A percentile compares a stretch with the other conserved stretches of the same genome.
These are phyloP conservation scores for Hyperoplus immaculatus DNA, from an alignment of 2,797 vertebrate genomes.

Conservation along the genomic window DNA sequence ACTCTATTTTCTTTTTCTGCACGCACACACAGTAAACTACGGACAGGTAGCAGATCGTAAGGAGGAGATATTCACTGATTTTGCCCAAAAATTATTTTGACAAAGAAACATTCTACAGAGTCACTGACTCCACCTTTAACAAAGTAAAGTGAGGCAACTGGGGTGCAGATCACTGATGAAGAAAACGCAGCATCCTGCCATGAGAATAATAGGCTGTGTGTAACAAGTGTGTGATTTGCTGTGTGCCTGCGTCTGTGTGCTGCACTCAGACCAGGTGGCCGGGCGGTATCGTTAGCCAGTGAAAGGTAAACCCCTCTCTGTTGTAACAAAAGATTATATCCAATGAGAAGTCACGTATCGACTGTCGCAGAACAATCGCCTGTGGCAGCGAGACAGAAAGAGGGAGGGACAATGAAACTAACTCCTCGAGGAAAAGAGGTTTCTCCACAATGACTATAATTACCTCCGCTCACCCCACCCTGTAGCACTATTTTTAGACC, in stretches of 20 bases:
- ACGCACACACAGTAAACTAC: too few relatives aligned
- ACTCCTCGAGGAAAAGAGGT: constrained; percentile 58
- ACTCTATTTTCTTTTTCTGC: too few relatives aligned
- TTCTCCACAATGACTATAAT: constrained; percentile 54
- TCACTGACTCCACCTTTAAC: too few relatives aligned
- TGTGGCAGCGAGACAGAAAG: constrained; percentile 40
- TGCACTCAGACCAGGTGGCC: constrained; percentile 5
- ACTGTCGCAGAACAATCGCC: constrained; percentile 42
- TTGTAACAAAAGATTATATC: constrained; percentile 52
- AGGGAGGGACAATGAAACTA: constrained; percentile 65
- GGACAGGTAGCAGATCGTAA: too few relatives aligned
- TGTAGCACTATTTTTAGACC: constrained; percentile 63
- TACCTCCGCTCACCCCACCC: constrained; percentile 45
- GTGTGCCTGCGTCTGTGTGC: neutral
- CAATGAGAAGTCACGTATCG: constrained; percentile 56
- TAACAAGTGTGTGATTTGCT: constrained; percentile 16
- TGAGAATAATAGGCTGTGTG: constrained; percentile 2
- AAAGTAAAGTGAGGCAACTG: neutral
- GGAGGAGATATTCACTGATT: too few relatives aligned
- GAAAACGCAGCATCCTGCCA: neutral
- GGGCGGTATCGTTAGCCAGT: constrained; percentile 35
- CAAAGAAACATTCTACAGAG: too few relatives aligned
- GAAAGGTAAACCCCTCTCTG: constrained; percentile 45
- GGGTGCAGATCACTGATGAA: neutral
- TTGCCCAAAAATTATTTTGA: too few relatives aligned